A percentile compares a stretch with the other conserved stretches of the same genome.
Conservation (phyloP, 2,888 invertebrate genomes). For the Lacanobia wlatinum region DNA sequence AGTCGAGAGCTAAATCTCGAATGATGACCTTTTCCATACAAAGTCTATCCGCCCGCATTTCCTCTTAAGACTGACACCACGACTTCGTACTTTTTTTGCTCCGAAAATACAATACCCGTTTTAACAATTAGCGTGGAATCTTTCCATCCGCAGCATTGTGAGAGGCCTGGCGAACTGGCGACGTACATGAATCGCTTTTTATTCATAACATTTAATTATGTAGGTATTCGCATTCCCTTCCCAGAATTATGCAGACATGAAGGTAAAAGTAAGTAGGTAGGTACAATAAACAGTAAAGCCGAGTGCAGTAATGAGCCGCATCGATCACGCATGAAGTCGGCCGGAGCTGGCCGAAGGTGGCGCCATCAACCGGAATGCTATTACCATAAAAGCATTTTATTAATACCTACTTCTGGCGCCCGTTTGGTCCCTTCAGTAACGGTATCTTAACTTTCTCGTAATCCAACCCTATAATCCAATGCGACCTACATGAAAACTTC, state of each 20-base stretch:
- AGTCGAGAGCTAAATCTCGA: too few species aligned
- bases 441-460: conserved; percentile 25
- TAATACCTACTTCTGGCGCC: conserved; percentile 67
- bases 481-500: conserved; percentile 6
- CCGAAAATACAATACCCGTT: conserved; percentile 16
- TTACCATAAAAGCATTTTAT: conserved; percentile 61
- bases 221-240: conserved; percentile 47
- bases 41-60: too few species aligned
- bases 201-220: conserved; percentile 43
- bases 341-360: conserved; percentile 68
- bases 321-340: conserved; percentile 70
- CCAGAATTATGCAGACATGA: conserved; percentile 53
- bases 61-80: too few species aligned
- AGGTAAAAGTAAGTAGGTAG: conserved; percentile 61
- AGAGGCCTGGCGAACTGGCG: conserved; percentile 8
- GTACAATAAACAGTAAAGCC: conserved; percentile 41
- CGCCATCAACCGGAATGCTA: conserved; percentile 74
- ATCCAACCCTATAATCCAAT: not conserved
- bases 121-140: conserved; percentile 33
- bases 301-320: conserved; percentile 59
- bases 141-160: conserved; percentile 42
- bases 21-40: too few species aligned
- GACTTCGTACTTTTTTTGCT: conserved; percentile 13
- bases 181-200: conserved; percentile 37
- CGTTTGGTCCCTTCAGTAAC: conserved; percentile 33